Percentiles rank a stretch among this genome's conserved stretches.
Conservation (phyloP, 1,140 invertebrate genomes). For the Achatina immaculata region DNA sequence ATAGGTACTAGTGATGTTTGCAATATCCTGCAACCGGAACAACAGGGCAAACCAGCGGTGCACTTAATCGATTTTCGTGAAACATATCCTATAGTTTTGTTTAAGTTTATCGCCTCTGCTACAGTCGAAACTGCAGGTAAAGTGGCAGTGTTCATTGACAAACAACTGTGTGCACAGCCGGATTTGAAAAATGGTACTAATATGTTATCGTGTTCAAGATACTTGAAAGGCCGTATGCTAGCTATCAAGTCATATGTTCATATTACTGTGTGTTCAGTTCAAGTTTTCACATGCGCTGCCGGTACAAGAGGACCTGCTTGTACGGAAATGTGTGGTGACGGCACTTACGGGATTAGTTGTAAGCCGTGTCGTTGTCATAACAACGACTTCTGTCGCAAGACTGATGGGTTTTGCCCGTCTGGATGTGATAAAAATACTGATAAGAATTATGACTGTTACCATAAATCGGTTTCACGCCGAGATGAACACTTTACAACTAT, state of each 20-base stretch:
- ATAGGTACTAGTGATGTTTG: not conserved
- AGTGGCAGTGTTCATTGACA: not conserved
- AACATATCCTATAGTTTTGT: not conserved
- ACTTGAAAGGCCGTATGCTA: not conserved
- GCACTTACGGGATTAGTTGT: not conserved
- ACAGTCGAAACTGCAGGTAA: not conserved
- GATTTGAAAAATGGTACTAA: not conserved
- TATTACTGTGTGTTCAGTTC: not conserved
- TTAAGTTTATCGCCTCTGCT: not conserved
- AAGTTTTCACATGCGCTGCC: not conserved
- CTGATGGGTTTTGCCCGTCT: not conserved
- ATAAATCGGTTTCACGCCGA: not conserved
- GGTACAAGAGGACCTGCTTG: not conserved
- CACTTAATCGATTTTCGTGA: not conserved
- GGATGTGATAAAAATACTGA: not conserved
- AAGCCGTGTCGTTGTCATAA: not conserved
- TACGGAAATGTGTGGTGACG: not conserved
- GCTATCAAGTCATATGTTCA: not conserved
- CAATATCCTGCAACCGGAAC: not conserved
- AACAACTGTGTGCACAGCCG: not conserved
- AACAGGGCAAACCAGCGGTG: not conserved
- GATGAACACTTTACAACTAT: not conserved
- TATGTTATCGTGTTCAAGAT: not conserved
- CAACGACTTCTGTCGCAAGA: not conserved
- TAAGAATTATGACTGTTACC: conserved; percentile 1